Evolutionary conservation across 2,797 vertebrate species (phyloP).

Genomic region (Artibeus lituratus): DNA sequence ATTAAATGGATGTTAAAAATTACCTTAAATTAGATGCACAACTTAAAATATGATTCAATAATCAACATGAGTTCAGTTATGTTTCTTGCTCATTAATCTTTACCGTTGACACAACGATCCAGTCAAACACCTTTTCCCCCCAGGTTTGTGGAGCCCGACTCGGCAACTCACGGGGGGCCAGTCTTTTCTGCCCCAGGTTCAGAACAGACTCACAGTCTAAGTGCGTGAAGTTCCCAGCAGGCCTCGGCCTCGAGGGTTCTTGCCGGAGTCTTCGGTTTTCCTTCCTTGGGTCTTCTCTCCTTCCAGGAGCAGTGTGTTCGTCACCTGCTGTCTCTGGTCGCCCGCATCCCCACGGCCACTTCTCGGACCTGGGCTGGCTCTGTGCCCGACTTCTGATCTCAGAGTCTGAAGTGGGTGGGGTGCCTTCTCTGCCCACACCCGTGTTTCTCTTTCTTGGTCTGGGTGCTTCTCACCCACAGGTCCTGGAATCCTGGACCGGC

Average conservation of each 20-base stretch:
- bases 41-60: not conserved
- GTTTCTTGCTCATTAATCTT: not conserved
- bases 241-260: not conserved
- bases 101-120: no score
- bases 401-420: not conserved
- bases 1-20: no score
- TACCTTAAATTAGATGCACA: not conserved
- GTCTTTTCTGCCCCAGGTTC: no score
- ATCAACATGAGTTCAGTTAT: no score
- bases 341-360: rapidly evolving
- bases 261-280: rapidly evolving
- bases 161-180: rapidly evolving
- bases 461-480: not conserved
- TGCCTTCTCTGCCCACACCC: not conserved
- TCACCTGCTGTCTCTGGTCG: not conserved
- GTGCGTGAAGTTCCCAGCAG: not conserved
- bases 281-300: not conserved
- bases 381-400: not conserved
- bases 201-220: not conserved
- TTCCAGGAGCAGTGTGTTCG: rapidly evolving
- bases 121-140: not conserved
- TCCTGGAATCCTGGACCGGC: not conserved
- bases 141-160: not conserved
- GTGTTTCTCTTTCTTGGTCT: rapidly evolving
- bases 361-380: not conserved